Conservation (phyloP, 2,113 vertebrate species). For the Syngnathoides biaculeatus region DNA sequence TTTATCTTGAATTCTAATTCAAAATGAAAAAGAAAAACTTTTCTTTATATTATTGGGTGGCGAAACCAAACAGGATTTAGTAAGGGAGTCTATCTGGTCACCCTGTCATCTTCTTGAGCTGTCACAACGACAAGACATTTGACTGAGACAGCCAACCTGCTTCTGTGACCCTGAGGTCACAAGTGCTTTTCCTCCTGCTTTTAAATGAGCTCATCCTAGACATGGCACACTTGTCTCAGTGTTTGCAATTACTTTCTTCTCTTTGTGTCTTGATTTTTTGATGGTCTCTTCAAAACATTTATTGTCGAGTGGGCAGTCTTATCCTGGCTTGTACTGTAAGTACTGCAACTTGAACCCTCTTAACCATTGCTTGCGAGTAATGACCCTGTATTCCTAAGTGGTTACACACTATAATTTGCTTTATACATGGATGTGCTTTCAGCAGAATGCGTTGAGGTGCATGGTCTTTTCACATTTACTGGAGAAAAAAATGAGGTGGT, state of each 20-base stretch:
- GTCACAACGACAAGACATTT: constrained; percentile 58
- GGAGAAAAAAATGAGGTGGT: background rate
- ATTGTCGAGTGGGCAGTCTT: constrained; percentile 16
- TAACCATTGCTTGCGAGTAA: constrained; percentile 44
- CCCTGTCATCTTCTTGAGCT: constrained; percentile 57
- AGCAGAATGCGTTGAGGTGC: constrained; percentile 8
- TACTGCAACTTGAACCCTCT: constrained; percentile 35
- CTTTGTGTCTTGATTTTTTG: background rate
- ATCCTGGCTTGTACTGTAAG: constrained; percentile 40
- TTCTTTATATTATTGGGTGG: background rate
- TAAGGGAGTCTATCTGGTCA: constrained; percentile 50
- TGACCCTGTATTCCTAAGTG: constrained; percentile 29
- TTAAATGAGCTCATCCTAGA: constrained; percentile 51
- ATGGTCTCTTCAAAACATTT: constrained; percentile 6
- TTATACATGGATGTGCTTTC: constrained; percentile 19
- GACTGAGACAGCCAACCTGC: constrained; percentile 55
- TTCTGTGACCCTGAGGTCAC: constrained; percentile 58
- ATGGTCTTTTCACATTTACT: constrained; percentile 14
- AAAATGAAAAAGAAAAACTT: background rate
- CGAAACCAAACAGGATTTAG: constrained; percentile 23
- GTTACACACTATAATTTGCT: constrained; percentile 26
- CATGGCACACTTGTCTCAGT: background rate
- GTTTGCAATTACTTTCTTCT: background rate
- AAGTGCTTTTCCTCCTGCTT: constrained; percentile 38
- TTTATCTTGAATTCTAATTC: background rate